Evolutionary conservation across 2,888 invertebrate genomes (phyloP), one percentile per base, ranked within the genome.

Genomic region (Cataglyphis altisquamis): DNA sequence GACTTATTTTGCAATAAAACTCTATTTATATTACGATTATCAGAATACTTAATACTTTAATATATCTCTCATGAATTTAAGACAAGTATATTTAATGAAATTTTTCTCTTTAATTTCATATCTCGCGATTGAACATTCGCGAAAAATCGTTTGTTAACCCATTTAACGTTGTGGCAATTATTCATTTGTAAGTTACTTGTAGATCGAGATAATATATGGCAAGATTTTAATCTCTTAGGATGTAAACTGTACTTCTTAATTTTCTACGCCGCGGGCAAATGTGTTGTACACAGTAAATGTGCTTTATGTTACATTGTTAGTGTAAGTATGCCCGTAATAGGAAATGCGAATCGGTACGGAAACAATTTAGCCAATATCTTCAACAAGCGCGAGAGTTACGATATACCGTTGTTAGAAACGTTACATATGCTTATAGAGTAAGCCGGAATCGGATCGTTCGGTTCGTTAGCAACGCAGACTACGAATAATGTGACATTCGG

Each of bases 321-420:
- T 75, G 64, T 81, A 82, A 88, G 84, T 80, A 62, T 84, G 84
- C 82, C 77, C 86, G 77, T 83, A 84, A 60, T 83, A 88, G 83
- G 86, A 84, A 88, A 88, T 75, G 83, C 81, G 88, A 89, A 85
- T 86, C 84, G 84, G 86, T 90, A 87, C 85, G 90, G 90, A 89
- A 89, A 90, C 87, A 88, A 89, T 90, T 84, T 84, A 78, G 62
- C 84, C 83, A 77, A 86, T 85, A 84, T 84, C 88, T 67, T 15
- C 62, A 25, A 63, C 55, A 21, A 60, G 66, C 25, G 55, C 55
- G 68, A 45, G 32, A 72, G 52, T 81, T 74, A 80, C 86, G 84
- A 85, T 88, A 88, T 73, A 89, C 89, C 89, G 90, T 89, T 89
- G 90, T 89, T 89, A 89, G 83, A 78, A 80, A 82, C 80, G 77